Evolutionary conservation across 2,797 vertebrate species (phyloP), one percentile per base, ranked within the genome.

Genomic region (Oreonectes daqikongensis): DNA sequence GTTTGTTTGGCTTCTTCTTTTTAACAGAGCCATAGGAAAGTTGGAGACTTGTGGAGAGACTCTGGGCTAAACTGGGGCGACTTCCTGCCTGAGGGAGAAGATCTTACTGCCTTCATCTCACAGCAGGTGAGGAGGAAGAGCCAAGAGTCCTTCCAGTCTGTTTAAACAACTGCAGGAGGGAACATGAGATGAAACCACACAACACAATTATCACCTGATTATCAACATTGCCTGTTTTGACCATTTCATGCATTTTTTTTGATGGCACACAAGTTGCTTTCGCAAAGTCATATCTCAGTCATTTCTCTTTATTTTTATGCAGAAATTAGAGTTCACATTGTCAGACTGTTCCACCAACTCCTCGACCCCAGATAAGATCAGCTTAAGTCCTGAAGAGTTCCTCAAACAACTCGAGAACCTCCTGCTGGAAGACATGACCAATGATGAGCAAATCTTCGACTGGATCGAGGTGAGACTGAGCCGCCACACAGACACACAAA

Each of bases 371-470:
- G 79, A 87, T 2, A 87, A 83, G 78, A 83, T 14, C 65, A 80
- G 72, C 14, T 82, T 91, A 75, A 86, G 93, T 85, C 93, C 94
- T 0, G 96, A 96, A 82, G 96, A 98, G 89, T 89, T 98, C 60
- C 94, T 90, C 87, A 92, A 82, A 78, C 94, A 95, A 84, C 92
- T 99, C 44, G 96, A 98, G 83, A 94, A 90, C 84, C 95, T 99
- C 84, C 94, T 99, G 61, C 90, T 95, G 76, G 96, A 98, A 88
- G 96, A 98, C 80, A 94, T 95, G 90, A 95, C 95, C 22, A 97
- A 92, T 22, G 97, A 99, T 5, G 97, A 99, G 88, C 95, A 96
- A 86, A 98, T 98, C 88, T 99, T 99, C 87, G 97, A 99, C 86
- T 99, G 97, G 97, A 95, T 98, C 69, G 97, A 99, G 95, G 97